Evolutionary conservation across 2,797 vertebrate genomes (phyloP).

Genomic region (Semotilus atromaculatus): DNA sequence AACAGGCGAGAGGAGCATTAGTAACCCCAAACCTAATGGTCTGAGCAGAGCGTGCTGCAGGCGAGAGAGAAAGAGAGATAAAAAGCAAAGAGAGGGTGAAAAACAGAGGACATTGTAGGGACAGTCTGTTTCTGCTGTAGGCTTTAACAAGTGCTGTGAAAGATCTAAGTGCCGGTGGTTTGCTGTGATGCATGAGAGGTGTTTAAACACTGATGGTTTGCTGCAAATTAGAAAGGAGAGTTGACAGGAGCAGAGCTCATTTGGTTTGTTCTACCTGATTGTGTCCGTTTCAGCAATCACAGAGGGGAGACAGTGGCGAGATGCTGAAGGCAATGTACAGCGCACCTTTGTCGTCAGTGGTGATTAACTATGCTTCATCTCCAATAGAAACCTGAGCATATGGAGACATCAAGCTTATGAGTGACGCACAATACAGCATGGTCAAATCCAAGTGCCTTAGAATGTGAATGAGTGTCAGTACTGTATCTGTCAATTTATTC

Average conservation of each 20-base stretch:
- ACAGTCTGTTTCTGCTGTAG: constrained; percentile 29
- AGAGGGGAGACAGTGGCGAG: constrained; percentile 6
- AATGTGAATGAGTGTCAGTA: constrained; percentile 32
- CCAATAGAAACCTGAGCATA: constrained; percentile 39
- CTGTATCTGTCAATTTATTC: background rate
- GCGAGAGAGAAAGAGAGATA: constrained; percentile 22
- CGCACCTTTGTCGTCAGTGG: constrained; percentile 16
- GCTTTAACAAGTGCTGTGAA: constrained; percentile 31
- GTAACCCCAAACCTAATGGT: constrained; percentile 58
- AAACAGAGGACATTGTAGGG: constrained; percentile 39
- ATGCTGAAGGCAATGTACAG: constrained; percentile 21
- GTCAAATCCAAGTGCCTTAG: background rate
- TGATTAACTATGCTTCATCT: constrained; percentile 50
- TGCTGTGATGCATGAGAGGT: constrained; percentile 26
- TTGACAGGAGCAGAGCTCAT: constrained; percentile 34
- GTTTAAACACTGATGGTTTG: constrained; percentile 31
- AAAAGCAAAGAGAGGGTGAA: constrained; percentile 32
- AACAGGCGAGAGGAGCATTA: constrained; percentile 52
- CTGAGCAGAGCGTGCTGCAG: constrained; percentile 45
- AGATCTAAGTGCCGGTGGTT: constrained; percentile 13
- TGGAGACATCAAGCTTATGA: constrained; percentile 46
- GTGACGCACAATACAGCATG: constrained; percentile 23
- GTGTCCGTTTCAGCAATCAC: constrained; percentile 30
- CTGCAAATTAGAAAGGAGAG: constrained; percentile 34
- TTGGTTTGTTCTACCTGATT: constrained; percentile 58